Conservation (phyloP, 2,113 vertebrate species). For the Siniperca chuatsi region DNA sequence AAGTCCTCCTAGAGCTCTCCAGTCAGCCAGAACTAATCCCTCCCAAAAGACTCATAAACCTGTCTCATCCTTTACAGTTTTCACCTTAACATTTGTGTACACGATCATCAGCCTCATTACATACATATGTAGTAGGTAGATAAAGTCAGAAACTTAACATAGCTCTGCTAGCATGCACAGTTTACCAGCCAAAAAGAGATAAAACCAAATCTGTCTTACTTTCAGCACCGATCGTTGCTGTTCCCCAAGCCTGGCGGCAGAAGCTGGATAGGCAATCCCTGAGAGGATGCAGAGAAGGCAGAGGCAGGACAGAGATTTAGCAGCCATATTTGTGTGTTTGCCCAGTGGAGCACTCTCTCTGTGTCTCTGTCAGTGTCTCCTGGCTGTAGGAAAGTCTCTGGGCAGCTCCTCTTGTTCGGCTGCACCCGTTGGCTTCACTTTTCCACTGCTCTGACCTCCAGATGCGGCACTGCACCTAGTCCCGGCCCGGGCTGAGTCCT, state of each 20-base stretch:
- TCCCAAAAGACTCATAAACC: constrained; percentile 1
- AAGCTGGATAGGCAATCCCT: constrained; percentile 52
- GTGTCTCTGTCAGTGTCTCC: constrained; percentile 55
- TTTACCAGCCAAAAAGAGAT: constrained; percentile 9
- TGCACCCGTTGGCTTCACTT: constrained; percentile 57
- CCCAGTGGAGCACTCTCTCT: constrained; percentile 40
- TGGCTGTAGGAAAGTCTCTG: constrained; percentile 48
- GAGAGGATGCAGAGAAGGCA: constrained; percentile 76
- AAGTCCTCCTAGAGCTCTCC: constrained; percentile 2
- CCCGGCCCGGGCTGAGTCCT: constrained; percentile 61
- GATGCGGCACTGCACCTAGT: constrained; percentile 62
- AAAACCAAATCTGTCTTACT: constrained; percentile 67
- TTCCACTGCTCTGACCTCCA: constrained; percentile 67
- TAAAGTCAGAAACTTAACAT: constrained; percentile 1
- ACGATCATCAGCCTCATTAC: not conserved
- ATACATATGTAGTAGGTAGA: not conserved
- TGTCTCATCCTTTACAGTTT: not conserved
- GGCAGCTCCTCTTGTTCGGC: constrained; percentile 54
- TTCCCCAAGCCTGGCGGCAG: constrained; percentile 56
- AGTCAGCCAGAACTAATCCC: not conserved
- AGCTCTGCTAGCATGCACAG: not conserved
- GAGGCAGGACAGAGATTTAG: constrained; percentile 63
- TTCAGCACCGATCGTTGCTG: constrained; percentile 62
- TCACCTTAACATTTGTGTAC: not conserved
- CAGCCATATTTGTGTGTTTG: constrained; percentile 75